A percentile compares a stretch with the other conserved stretches of the same genome.
Conservation (phyloP, 2,888 invertebrate species). For the Dinocampus coccinellae region DNA sequence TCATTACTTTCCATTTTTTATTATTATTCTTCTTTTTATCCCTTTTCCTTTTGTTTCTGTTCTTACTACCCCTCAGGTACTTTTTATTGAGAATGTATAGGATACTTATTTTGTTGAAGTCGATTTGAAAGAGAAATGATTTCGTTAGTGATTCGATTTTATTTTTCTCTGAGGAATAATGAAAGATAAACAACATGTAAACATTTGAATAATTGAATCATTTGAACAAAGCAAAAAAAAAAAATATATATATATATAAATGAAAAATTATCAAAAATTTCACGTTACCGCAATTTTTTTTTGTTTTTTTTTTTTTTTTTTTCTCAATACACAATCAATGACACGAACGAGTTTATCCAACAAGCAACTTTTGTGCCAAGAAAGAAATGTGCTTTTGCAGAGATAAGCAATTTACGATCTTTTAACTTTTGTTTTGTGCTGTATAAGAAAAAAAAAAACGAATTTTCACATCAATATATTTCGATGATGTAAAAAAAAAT, state of each 20-base stretch:
- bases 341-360: not conserved
- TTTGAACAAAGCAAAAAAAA: not conserved
- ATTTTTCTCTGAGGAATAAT: conserved; percentile 10
- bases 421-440: too few relatives aligned
- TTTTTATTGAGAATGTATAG: conserved; percentile 32
- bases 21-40: too few relatives aligned
- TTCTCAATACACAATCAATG: not conserved
- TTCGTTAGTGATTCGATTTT: conserved; percentile 23
- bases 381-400: not conserved
- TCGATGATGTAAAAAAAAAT: too few relatives aligned
- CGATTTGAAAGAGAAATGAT: not conserved
- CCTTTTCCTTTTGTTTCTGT: conserved; percentile 30
- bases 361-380: not conserved
- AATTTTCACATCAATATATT: too few relatives aligned
- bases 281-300: not conserved
- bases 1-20: too few relatives aligned
- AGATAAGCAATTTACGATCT: too few relatives aligned
- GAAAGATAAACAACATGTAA: conserved; percentile 25
- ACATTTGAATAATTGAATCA: conserved; percentile 23
- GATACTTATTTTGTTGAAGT: not conserved
- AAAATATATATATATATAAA: not conserved
- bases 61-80: conserved; percentile 23
- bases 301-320: not conserved
- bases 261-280: not conserved
- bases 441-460: too few relatives aligned